Percentiles rank a stretch among this genome's conserved stretches.
Evolutionary conservation across 2,888 invertebrate species (phyloP).

Genomic region (Meteorus colon): DNA sequence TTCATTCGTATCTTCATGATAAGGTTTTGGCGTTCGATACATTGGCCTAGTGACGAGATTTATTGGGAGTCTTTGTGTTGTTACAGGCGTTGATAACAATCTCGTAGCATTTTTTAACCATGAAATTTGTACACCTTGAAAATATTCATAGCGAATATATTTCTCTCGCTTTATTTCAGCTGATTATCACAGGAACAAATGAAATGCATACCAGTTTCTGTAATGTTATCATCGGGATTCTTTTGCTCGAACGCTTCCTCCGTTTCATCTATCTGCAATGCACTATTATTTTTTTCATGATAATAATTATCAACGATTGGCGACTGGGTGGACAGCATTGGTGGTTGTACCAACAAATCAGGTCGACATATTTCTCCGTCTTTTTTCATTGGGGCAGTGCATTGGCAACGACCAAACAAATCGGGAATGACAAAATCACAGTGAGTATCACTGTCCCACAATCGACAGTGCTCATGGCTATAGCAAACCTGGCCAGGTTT

Average conservation of each 20-base stretch:
- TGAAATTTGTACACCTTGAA: constrained; percentile 64
- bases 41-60: constrained; percentile 63
- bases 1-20: constrained; percentile 57
- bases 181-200: constrained; percentile 36
- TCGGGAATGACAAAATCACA: constrained; percentile 93
- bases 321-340: constrained; percentile 36
- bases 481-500: constrained; percentile 91
- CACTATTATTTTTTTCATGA: constrained; percentile 13
- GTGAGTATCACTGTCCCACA: constrained; percentile 88
- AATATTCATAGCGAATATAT: constrained; percentile 38
- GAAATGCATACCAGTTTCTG: constrained; percentile 51
- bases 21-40: constrained; percentile 53
- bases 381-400: constrained; percentile 74
- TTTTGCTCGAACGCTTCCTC: constrained; percentile 55
- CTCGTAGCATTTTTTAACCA: constrained; percentile 69
- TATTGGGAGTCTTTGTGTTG: constrained; percentile 57
- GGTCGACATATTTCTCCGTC: constrained; percentile 73
- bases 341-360: constrained; percentile 72
- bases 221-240: constrained; percentile 50
- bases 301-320: constrained; percentile 12
- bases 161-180: neutral
- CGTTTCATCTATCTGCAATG: constrained; percentile 55
- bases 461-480: constrained; percentile 90
- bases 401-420: constrained; percentile 90
- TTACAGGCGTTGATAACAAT: constrained; percentile 58